Base-by-base conservation (phyloP, 2,888 invertebrate species). In the Lithodes maja region DNA sequence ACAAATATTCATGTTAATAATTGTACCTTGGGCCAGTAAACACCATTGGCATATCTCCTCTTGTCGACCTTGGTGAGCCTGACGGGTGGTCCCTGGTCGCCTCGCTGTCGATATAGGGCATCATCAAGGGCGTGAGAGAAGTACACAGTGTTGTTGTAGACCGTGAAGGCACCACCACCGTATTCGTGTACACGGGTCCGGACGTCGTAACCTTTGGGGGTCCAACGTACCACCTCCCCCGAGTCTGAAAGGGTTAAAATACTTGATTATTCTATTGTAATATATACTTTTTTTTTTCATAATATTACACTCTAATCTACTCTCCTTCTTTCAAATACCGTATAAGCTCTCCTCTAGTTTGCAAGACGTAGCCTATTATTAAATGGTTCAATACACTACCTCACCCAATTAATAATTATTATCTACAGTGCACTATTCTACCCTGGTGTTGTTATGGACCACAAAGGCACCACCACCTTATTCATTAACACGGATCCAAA, bases 161-260 rank as follows among this genome's bases (percentile, higher is more conserved):
- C 83, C 2, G 88, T 81, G 54, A 90, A 90, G n/a, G 88, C 49
- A 5, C 90, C 88, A 3, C 88, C 90, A 9, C 85, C 87, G 54
- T 85, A 85, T 50, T 85, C 85, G 75, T 87, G 85, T 1, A 90
- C 90, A 2, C 75, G 54, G 15, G 75, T 87, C 7, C 87, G 75
- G 2, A 90, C 85, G 55, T 90, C 87, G 17, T 52, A 71, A 9
- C 61, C 50, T 5, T 74, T 2, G 17, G 55, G 49, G 2, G 90
- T 90, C 90, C 90, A 90, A 15, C 87, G 84, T 9, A 85, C 49
- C 7, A 88, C 81, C 33, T 84, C 81, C 9, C 75, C 7, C 0
- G 80, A 87, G 7, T 85, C 90, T 90, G 80, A 55, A 74, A 15
- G 17, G n/a, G 49, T 49, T 49, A 12, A 78, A 78, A 3, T 3